Evolutionary conservation across 2,797 vertebrate genomes (phyloP).

Genomic region (Spinus olivaceus): DNA sequence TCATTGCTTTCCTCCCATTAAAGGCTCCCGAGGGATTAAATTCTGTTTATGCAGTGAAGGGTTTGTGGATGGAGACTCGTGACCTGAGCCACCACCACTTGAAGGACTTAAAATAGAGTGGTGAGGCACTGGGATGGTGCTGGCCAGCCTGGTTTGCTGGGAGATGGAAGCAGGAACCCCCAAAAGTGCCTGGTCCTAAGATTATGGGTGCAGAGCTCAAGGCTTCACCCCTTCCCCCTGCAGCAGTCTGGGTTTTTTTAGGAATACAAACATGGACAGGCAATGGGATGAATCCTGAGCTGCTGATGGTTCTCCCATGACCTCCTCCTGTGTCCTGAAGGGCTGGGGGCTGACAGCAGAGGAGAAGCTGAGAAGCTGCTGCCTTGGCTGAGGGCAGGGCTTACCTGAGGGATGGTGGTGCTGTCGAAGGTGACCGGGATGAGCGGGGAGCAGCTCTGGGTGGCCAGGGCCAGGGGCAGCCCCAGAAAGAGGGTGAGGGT

Average conservation of each 20-base stretch:
- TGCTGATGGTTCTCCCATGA: rapidly evolving
- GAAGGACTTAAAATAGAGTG: not conserved
- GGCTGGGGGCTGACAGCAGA: rapidly evolving
- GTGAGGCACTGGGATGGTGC: not conserved
- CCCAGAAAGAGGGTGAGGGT: not conserved
- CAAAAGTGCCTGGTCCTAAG: rapidly evolving
- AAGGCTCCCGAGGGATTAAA: not conserved
- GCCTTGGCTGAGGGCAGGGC: not conserved
- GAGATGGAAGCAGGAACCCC: not conserved
- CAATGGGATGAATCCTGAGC: not conserved
- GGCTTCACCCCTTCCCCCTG: not conserved
- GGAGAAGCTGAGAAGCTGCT: not conserved
- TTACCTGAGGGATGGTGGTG: not conserved
- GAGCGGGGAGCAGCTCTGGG: not conserved
- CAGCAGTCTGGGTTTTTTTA: not conserved
- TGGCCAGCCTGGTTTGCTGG: not conserved
- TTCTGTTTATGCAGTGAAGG: not conserved
- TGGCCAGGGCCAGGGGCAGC: not conserved
- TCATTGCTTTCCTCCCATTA: not conserved
- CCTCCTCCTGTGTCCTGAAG: rapidly evolving
- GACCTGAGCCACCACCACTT: not conserved
- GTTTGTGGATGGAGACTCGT: rapidly evolving
- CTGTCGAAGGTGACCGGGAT: not conserved
- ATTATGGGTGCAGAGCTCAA: not conserved
- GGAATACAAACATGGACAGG: not conserved